These are phyloP conservation scores for Dromococcyx pavoninus DNA, from an alignment of 2,797 vertebrate species.

Conservation along the genomic window DNA sequence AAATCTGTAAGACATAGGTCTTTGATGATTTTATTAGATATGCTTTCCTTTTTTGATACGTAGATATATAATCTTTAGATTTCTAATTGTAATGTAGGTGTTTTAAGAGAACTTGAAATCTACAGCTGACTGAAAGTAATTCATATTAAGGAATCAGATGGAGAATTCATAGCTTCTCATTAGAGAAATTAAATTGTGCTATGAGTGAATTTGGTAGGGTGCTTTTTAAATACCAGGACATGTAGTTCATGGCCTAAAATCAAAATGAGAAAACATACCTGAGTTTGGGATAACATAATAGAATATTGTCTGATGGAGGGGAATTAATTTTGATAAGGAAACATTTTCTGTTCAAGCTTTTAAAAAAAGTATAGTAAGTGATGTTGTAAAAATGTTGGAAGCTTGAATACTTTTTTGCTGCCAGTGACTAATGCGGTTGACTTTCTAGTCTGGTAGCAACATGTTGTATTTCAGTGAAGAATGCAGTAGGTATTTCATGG, in stretches of 20 bases:
- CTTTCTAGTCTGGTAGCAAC: background rate
- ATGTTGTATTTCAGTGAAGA: background rate
- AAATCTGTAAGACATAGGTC: background rate
- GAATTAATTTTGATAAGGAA: background rate
- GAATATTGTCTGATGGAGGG: background rate
- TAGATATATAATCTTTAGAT: background rate
- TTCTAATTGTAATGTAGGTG: background rate
- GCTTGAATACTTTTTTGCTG: background rate
- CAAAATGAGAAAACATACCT: background rate
- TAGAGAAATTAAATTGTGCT: background rate
- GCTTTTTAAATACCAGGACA: background rate
- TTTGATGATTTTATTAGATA: background rate
- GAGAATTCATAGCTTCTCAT: background rate
- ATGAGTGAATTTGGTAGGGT: background rate
- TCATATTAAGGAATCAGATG: background rate
- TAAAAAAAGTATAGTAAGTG: background rate
- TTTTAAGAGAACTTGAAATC: background rate
- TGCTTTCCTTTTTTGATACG: background rate
- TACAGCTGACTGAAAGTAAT: background rate
- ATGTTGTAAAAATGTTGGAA: background rate
- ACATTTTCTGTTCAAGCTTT: background rate
- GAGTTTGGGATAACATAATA: background rate
- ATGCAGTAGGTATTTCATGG: background rate
- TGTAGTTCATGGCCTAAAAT: background rate
- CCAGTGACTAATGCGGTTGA: background rate